phyloP scores from a whole-genome alignment of 2,113 vertebrate species.

The Python bivittatus region DNA sequence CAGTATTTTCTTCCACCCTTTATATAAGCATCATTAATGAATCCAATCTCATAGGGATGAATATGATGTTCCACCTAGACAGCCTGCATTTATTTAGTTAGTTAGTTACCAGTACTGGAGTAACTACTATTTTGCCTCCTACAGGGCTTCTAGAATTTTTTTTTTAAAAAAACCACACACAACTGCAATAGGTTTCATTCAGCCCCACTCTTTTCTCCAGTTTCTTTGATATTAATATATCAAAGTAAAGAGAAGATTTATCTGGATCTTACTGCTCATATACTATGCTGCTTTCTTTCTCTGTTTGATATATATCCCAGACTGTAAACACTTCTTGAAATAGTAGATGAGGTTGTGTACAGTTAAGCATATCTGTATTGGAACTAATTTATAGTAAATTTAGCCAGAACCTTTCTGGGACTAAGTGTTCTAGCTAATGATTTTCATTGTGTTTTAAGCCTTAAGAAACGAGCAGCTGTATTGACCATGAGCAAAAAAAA shows the following conservation, averaged over 20 bases:
- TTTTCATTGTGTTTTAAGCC: too few relatives aligned
- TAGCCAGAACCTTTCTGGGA: not conserved
- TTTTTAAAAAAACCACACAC: not conserved
- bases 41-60: not conserved
- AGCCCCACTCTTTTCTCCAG: not conserved
- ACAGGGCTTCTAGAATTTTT: not conserved
- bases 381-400: not conserved
- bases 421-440: not conserved
- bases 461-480: not conserved
- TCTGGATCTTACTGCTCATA: not conserved
- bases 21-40: not conserved
- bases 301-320: not conserved
- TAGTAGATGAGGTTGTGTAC: not conserved
- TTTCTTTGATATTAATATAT: not conserved
- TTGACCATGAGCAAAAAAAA: not conserved
- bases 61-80: not conserved
- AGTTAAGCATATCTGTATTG: not conserved
- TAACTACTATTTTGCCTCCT: not conserved
- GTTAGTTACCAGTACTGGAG: not conserved
- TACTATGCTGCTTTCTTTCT: not conserved
- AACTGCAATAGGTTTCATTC: not conserved
- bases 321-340: not conserved
- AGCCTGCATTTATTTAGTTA: not conserved
- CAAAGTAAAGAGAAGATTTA: not conserved
- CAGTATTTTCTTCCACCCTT: not conserved